Conservation (phyloP, 2,888 invertebrate species). For the Tryphoninae sp. region DNA sequence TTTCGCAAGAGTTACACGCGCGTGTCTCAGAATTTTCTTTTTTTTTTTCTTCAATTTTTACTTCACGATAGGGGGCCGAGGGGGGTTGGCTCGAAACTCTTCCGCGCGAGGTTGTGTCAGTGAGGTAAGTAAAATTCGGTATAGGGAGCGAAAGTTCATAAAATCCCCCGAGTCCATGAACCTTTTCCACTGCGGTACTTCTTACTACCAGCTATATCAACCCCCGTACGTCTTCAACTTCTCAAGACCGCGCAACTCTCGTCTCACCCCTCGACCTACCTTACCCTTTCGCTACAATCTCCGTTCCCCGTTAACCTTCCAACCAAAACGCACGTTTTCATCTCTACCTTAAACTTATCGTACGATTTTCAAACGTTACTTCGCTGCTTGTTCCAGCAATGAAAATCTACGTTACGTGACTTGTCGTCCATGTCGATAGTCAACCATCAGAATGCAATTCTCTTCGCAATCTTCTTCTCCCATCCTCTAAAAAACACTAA, state of each 20-base stretch:
- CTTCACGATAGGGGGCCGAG: slow-evolving; percentile 50
- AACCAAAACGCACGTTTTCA: slow-evolving; percentile 68
- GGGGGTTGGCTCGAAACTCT: slow-evolving; percentile 62
- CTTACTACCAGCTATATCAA: slow-evolving; percentile 14
- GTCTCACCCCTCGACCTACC: neutral
- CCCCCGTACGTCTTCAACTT: slow-evolving; percentile 26
- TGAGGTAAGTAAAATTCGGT: slow-evolving; percentile 43
- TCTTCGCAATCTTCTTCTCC: neutral
- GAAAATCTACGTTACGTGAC: slow-evolving; percentile 73
- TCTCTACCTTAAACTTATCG: slow-evolving; percentile 68
- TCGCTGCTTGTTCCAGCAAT: slow-evolving; percentile 60
- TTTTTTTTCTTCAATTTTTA: slow-evolving; percentile 57
- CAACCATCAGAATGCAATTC: neutral
- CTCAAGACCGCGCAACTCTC: neutral
- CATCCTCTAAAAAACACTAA: too few relatives aligned
- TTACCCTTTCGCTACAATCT: neutral
- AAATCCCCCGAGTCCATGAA: neutral
- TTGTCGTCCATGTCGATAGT: slow-evolving; percentile 65
- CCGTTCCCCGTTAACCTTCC: slow-evolving; percentile 31
- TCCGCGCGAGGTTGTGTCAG: slow-evolving; percentile 52
- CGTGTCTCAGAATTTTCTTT: slow-evolving; percentile 50
- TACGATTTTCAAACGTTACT: slow-evolving; percentile 19
- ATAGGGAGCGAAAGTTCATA: slow-evolving; percentile 25
- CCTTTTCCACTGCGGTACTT: slow-evolving; percentile 4
- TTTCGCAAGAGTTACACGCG: slow-evolving; percentile 42